Evolutionary conservation across 2,113 vertebrate genomes (phyloP), one percentile per base, ranked within the genome.

Genomic region (Erpornis zantholeuca): DNA sequence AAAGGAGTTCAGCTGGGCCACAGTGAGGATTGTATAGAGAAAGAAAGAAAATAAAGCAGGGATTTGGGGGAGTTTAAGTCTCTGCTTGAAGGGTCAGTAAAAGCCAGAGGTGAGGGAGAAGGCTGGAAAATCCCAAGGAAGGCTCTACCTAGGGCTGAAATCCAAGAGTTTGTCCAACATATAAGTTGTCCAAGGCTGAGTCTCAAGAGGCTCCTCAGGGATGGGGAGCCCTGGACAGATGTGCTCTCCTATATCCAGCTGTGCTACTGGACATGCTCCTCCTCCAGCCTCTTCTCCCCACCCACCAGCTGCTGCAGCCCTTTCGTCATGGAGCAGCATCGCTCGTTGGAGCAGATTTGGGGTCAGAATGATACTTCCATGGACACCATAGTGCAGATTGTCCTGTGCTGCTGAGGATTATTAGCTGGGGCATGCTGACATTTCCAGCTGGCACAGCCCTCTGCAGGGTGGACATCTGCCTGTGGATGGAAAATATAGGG

Each of bases 191-290:
- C 38, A 47, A 59, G 40, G 70, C 63, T 38, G 63, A 56, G 44
- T 65, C 82, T 92, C 45, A 28, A 54, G 78, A 69, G 87, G 35
- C 42, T 91, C 19, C 53, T 90, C 33, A 35, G 24, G 85, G 63
- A 69, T 91, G 79, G 63, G 85, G 88, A 96, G 71, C 76, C 15
- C 1, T 54, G 66, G 66, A 90, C 95, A 96, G 94, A 95, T 95
- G 92, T 92, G 79, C 0, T 0, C 54, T 94, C 45, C 78, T 17
- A 23, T 35, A 94, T 88, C 82, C 95, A 96, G 90, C 85, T 95
- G 82, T 96, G 92, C 63, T 75, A 88, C 86, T 92, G 94, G 82
- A 69, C 1, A 0, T 33, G 50, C 56, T 96, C 38, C 47, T 56
- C 60, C 29, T 86, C 50, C 82, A 83, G 52, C 21, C 3, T 1